Base-by-base conservation (phyloP, 2,888 invertebrate species). In the Heteromyza rotundicornis region DNA sequence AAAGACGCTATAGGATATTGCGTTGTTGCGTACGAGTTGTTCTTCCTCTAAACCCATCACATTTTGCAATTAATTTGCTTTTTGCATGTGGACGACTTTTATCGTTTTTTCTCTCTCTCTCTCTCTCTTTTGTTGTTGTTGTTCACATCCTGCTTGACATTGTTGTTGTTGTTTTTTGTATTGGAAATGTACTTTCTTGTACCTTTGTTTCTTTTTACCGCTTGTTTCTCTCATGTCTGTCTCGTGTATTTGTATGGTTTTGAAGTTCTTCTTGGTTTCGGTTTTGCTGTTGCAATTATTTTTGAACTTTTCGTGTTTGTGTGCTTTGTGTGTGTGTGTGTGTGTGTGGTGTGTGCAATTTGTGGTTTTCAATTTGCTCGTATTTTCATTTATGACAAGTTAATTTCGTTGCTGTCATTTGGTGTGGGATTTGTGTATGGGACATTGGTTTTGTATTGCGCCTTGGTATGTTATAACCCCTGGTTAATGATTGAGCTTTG, bases 31-130 rank as follows among this genome's bases (percentile, higher is more conserved):
- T 51, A 23, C 44, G 22, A 55, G 36, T 23, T 7, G 40, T n/a
- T 23, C 22, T 50, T 3, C 23, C n/a, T n/a, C n/a, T n/a, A n/a
- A n/a, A n/a, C n/a, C n/a, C 32, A 27, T 27, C 47, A 44, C 44
- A 22, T 22, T 40, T 27, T 52, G 52, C 58, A 59, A 59, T 59
- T 52, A 59, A 59, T 59, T 59, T 59, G 52, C 58, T 52, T 44
- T 35, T 57, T 35, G 35, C 36, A 49, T 32, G 51, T 56, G 10
- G 19, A 12, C 7, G 40, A 8, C 40, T 40, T 40, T 40, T n/a
- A 40, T 7, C 40, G 40, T n/a, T 14, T n/a, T 14, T 52, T 23
- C 14, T 19, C 40, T 40, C 3, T 40, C n/a, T 3, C 10, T n/a
- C 40, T n/a, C 32, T 32, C 32, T 32, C 32, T 32, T 32, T 32